phyloP scores from a whole-genome alignment of 1,140 invertebrate species.

The Drosophila orena region DNA sequence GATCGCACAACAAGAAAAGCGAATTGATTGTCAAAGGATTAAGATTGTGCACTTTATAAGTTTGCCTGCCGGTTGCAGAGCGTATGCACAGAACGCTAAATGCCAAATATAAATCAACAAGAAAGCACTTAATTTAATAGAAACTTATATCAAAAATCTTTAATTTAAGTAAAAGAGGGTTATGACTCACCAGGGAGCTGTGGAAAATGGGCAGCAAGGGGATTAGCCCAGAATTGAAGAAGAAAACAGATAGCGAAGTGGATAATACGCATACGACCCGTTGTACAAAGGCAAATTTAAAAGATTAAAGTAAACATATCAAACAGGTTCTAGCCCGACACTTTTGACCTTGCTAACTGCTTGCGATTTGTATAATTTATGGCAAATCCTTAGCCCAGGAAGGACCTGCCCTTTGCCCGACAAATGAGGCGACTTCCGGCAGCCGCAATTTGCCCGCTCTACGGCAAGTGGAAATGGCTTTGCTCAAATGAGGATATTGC shows the following conservation, averaged over 20 bases:
- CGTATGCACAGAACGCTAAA: background rate
- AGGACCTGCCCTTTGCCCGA: constrained; percentile 48
- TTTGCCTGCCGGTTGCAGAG: background rate
- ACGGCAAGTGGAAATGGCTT: constrained; percentile 57
- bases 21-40: background rate
- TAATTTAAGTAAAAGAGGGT: background rate
- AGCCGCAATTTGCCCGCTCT: constrained; percentile 44
- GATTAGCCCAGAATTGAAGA: background rate
- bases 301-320: no score
- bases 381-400: constrained; percentile 19
- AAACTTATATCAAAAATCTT: background rate
- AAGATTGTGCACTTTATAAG: constrained; percentile 3
- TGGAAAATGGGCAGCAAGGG: background rate
- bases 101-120: constrained; percentile 1
- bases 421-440: constrained; percentile 75
- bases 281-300: background rate
- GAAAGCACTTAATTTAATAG: constrained; percentile 2
- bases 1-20: background rate
- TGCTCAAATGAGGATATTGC: constrained; percentile 46
- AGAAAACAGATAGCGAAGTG: background rate
- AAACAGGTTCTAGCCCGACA: background rate
- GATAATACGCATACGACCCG: background rate
- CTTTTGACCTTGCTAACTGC: background rate
- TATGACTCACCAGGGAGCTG: background rate
- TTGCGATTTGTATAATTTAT: constrained; percentile 10